Conservation (phyloP, 2,888 invertebrate genomes). For the Byasa hedistus region DNA sequence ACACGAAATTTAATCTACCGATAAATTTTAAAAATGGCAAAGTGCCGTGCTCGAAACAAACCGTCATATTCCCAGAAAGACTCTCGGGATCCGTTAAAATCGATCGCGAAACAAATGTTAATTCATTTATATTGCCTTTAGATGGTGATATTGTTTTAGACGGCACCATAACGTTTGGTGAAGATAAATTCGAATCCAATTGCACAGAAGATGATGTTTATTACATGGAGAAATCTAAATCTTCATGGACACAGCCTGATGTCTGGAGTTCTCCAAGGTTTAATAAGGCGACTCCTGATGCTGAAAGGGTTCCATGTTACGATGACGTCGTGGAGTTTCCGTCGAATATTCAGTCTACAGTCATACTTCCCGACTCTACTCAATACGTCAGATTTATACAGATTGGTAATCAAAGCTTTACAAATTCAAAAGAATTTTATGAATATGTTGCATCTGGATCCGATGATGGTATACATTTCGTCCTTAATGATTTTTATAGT, state of each 20-base stretch:
- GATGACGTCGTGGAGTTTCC: conserved; percentile 69
- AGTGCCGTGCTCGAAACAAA: conserved; percentile 66
- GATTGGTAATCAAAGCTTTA: conserved; percentile 39
- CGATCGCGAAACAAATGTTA: conserved; percentile 47
- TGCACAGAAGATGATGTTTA: conserved; percentile 49
- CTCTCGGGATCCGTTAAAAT: conserved; percentile 51
- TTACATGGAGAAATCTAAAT: conserved; percentile 52
- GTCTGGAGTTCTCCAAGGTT: conserved; percentile 67
- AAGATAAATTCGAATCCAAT: conserved; percentile 46
- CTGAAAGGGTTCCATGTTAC: conserved; percentile 70
- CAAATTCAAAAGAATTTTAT: conserved; percentile 30
- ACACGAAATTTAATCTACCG: conserved; percentile 59
- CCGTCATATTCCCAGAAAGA: conserved; percentile 60
- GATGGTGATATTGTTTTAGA: conserved; percentile 64
- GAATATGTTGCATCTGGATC: conserved; percentile 31
- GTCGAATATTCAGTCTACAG: conserved; percentile 45
- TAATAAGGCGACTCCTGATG: conserved; percentile 73
- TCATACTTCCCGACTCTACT: conserved; percentile 48
- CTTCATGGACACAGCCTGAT: conserved; percentile 62
- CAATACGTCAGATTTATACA: conserved; percentile 49
- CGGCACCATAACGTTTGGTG: conserved; percentile 52
- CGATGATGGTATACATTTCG: conserved; percentile 46
- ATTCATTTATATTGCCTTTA: conserved; percentile 60
- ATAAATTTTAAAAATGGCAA: conserved; percentile 57
- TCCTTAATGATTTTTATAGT: conserved; percentile 40